phyloP scores from a whole-genome alignment of 2,113 vertebrate genomes.

The Oreotrochilus melanogaster region DNA sequence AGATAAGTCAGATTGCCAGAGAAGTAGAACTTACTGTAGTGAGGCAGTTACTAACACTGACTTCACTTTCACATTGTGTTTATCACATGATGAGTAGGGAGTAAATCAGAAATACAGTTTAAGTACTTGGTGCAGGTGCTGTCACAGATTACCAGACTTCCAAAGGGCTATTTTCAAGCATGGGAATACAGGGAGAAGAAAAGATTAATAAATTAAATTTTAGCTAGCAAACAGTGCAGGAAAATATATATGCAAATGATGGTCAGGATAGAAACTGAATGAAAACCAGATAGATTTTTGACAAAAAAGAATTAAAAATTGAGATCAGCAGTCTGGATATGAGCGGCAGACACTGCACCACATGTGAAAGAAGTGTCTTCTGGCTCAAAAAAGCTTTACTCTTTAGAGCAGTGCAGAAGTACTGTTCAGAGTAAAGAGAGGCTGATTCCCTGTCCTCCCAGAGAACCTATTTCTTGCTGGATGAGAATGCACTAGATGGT shows the following conservation, averaged over 20 bases:
- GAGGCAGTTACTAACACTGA: neutral
- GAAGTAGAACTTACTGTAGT: neutral
- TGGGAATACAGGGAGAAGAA: neutral
- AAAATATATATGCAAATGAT: neutral
- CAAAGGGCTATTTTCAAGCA: neutral
- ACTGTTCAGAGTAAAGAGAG: neutral
- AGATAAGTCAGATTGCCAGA: neutral
- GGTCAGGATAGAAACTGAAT: neutral
- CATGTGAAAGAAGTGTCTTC: neutral
- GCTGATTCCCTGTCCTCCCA: neutral
- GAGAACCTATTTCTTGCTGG: neutral
- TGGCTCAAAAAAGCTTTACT: neutral
- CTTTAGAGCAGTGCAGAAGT: accelerated
- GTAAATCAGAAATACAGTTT: neutral
- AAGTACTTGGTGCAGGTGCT: neutral
- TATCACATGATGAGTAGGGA: neutral
- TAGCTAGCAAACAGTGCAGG: neutral
- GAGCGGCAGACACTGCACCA: neutral
- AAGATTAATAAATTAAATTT: neutral
- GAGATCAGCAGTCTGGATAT: neutral
- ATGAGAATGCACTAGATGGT: neutral
- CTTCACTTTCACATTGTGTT: neutral
- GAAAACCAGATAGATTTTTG: neutral
- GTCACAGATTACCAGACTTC: neutral
- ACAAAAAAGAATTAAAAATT: neutral